Percentiles rank a stretch among this genome's conserved stretches.
Evolutionary conservation across 2,113 vertebrate genomes (phyloP).

Genomic region (Epinephelus moara): DNA sequence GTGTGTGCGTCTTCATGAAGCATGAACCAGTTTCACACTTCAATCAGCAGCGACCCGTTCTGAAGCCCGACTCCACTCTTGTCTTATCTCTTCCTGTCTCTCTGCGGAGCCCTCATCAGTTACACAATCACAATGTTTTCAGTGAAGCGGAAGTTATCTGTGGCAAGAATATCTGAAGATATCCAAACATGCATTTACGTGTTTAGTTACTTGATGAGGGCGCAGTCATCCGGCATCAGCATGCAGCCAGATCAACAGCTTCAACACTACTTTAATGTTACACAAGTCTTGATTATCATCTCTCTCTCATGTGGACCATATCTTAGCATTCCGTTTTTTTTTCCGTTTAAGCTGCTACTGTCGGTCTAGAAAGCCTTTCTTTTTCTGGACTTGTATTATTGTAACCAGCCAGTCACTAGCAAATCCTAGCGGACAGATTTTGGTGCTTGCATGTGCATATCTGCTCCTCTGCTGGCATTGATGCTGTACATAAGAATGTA

Average conservation of each 20-base stretch:
- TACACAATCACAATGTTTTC: background rate
- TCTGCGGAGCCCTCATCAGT: constrained; percentile 16
- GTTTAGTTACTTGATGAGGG: background rate
- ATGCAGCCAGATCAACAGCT: background rate
- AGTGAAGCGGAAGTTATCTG: background rate
- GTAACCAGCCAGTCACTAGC: constrained; percentile 35
- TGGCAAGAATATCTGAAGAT: background rate
- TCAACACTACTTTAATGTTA: background rate
- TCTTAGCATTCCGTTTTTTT: constrained; percentile 50
- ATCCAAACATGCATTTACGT: background rate
- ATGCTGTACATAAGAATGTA: constrained; percentile 64
- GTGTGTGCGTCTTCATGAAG: constrained; percentile 15
- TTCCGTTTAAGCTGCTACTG: constrained; percentile 15
- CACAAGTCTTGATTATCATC: background rate
- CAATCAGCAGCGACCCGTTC: background rate
- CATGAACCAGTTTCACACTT: constrained; percentile 16
- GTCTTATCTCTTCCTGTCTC: background rate
- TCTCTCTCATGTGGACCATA: constrained; percentile 18
- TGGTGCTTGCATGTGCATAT: constrained; percentile 66
- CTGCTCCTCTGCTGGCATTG: constrained; percentile 17
- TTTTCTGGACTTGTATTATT: constrained; percentile 36
- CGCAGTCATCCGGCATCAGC: background rate
- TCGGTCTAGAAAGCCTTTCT: constrained; percentile 8
- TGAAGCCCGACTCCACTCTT: too few species aligned
- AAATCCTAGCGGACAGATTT: constrained; percentile 13